Evolutionary conservation across 2,797 vertebrate species (phyloP), one percentile per base, ranked within the genome.

Genomic region (Tapirus indicus): DNA sequence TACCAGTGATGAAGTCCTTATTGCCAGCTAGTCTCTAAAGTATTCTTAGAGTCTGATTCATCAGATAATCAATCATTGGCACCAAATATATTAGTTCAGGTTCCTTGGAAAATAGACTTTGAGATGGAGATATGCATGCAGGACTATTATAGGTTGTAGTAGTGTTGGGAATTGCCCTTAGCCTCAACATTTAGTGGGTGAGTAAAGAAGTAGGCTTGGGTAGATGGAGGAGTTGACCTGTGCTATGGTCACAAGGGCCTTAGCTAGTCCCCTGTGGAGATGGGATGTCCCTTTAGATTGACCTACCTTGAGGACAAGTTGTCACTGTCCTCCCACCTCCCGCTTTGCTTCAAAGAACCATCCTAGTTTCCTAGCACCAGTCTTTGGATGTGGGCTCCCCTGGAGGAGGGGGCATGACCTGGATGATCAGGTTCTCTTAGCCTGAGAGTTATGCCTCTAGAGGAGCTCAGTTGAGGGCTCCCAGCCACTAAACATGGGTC

Each of bases 101-200:
- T 64, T 71, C 8, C 12, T 94, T 58, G 52, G 71, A 32, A 93
- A 93, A 93, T 10, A 47, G 27, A 58, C 6, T 88, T 68, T 85
- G 16, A 35, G 16, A 21, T 16, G 18, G 7, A 54, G 5, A 62
- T 4, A 66, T 64, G 0, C 10, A 56, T 29, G 1, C 14, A 79
- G 18, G 3, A 41, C 23, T 66, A 62, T 35, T 69, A 41, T n/a
- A 66, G 21, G 8, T 10, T 58, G 27, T 23, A 62, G 7, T 7
- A 35, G 11, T 62, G 41, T 7, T 74, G 41, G 10, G 1, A 4
- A 78, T 27, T 35, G 0, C 8, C n/a, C 17, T 79, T 78, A 44
- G 9, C 18, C 18, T 58, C 21, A 80, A 49, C 17, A 25, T 5
- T 56, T 35, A 84, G 27, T 32, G 16, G 1, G 32, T 85, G 0